A percentile compares a stretch with the other conserved stretches of the same genome.
Conservation (phyloP, 1,140 invertebrate genomes). For the Drosophila aff. region DNA sequence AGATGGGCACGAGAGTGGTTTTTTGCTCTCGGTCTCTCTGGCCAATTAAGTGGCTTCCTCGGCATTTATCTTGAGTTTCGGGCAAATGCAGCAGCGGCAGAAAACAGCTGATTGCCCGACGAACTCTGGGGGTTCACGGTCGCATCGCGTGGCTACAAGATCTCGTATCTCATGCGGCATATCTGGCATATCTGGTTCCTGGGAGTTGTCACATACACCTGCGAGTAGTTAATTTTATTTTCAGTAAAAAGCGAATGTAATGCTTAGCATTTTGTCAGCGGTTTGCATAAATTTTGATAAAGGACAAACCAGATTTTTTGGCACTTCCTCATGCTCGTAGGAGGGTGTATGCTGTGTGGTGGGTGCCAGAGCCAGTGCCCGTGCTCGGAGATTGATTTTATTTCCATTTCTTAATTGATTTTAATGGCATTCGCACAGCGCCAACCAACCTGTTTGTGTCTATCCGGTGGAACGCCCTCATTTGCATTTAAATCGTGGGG, state of each 20-base stretch:
- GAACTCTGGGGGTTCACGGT: slow-evolving; percentile 59
- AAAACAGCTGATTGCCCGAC: slow-evolving; percentile 47
- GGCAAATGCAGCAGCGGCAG: slow-evolving; percentile 33
- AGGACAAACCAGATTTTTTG: slow-evolving; percentile 32
- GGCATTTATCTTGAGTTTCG: background rate
- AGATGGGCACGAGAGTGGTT: slow-evolving; percentile 31
- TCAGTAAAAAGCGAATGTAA: slow-evolving; percentile 46
- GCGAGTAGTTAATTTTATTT: slow-evolving; percentile 11
- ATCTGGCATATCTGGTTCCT: slow-evolving; percentile 25
- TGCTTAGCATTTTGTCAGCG: slow-evolving; percentile 38
- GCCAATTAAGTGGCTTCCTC: slow-evolving; percentile 36
- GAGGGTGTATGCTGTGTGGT: slow-evolving; percentile 13
- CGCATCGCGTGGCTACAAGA: slow-evolving; percentile 16
- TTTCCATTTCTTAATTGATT: slow-evolving; percentile 62
- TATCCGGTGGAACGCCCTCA: slow-evolving; percentile 56
- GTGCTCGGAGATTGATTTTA: slow-evolving; percentile 58
- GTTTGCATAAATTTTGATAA: slow-evolving; percentile 53
- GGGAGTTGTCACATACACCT: slow-evolving; percentile 36
- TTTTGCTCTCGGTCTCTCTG: slow-evolving; percentile 10
- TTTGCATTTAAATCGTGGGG: slow-evolving; percentile 65
- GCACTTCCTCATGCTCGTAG: slow-evolving; percentile 40
- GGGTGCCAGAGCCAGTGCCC: slow-evolving; percentile 2
- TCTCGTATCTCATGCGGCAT: slow-evolving; percentile 11
- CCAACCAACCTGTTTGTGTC: slow-evolving; percentile 23
- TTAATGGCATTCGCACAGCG: slow-evolving; percentile 36